Percentiles rank a stretch among this genome's conserved stretches.
Evolutionary conservation across 1,140 invertebrate species (phyloP).

Genomic region (Drosophila lowei): DNA sequence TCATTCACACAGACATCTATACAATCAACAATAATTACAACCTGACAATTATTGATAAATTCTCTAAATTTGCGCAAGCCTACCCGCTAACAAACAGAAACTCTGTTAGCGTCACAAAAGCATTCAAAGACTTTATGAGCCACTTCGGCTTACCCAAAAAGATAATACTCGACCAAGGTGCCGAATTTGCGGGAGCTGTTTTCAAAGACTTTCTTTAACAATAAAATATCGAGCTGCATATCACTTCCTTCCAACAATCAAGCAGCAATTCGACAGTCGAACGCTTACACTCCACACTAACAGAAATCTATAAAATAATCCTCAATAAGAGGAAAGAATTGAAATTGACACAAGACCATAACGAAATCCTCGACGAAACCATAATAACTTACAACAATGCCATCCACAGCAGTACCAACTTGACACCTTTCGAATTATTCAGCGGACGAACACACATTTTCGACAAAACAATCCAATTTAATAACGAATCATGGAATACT

Average conservation of each 20-base stretch:
- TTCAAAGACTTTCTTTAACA: too few species aligned
- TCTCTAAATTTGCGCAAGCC: neutral
- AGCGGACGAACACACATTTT: constrained; percentile 23
- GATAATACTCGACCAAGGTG: too few species aligned
- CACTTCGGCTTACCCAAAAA: too few species aligned
- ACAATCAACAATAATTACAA: neutral
- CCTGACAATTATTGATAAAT: neutral
- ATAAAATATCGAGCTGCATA: neutral
- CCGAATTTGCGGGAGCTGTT: too few species aligned
- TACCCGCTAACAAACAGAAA: neutral
- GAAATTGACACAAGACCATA: constrained; percentile 7
- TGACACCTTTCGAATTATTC: constrained; percentile 25
- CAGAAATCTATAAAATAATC: constrained; percentile 21
- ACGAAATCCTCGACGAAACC: constrained; percentile 16
- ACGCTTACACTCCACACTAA: constrained; percentile 17
- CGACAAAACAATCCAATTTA: constrained; percentile 14
- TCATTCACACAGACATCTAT: neutral
- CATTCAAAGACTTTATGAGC: too few species aligned
- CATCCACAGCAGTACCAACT: constrained; percentile 15
- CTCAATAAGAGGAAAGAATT: constrained; percentile 3
- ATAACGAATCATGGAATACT: constrained; percentile 24
- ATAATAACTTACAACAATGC: constrained; percentile 23
- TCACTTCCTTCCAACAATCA: constrained; percentile 8
- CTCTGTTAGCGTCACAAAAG: neutral
- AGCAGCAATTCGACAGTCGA: constrained; percentile 7